Percentiles rank a stretch among this genome's conserved stretches.
These are phyloP conservation scores for Caranx melampygus DNA, from an alignment of 2,113 vertebrate genomes.

Conservation along the genomic window DNA sequence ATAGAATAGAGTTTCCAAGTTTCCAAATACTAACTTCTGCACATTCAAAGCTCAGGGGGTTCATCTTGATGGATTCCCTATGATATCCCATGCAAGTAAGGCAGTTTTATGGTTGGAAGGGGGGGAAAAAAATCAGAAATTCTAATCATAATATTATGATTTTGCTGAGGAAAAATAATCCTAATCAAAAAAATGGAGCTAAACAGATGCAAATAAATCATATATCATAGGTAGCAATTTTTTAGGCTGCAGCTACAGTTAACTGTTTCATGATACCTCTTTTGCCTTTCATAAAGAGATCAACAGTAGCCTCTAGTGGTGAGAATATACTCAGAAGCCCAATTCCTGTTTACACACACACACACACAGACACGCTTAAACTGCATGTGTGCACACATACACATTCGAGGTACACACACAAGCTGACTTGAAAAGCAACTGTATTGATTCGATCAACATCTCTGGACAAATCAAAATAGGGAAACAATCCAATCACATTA, in stretches of 20 bases:
- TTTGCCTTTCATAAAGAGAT: conserved; percentile 63
- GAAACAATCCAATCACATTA: conserved; percentile 65
- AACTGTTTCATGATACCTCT: not conserved
- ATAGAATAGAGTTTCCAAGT: not conserved
- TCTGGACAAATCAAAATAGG: conserved; percentile 53
- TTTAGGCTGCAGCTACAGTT: not conserved
- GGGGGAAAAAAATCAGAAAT: not conserved
- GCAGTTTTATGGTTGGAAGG: not conserved
- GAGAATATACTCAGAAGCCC: conserved; percentile 11
- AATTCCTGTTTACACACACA: conserved; percentile 8
- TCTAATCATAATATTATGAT: not conserved
- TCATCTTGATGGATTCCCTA: not conserved
- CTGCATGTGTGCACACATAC: conserved; percentile 8
- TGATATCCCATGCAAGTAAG: not conserved
- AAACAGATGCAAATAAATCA: not conserved
- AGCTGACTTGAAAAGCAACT: conserved; percentile 30
- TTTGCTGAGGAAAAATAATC: not conserved
- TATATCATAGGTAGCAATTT: not conserved
- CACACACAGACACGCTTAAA: not conserved
- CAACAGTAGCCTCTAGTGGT: conserved; percentile 82
- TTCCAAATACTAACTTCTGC: not conserved
- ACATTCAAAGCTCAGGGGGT: not conserved
- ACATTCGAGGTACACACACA: not conserved
- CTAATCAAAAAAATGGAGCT: not conserved
- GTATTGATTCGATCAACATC: conserved; percentile 49